phyloP scores from a whole-genome alignment of 2,888 invertebrate species.

The Antheraea yamamai region DNA sequence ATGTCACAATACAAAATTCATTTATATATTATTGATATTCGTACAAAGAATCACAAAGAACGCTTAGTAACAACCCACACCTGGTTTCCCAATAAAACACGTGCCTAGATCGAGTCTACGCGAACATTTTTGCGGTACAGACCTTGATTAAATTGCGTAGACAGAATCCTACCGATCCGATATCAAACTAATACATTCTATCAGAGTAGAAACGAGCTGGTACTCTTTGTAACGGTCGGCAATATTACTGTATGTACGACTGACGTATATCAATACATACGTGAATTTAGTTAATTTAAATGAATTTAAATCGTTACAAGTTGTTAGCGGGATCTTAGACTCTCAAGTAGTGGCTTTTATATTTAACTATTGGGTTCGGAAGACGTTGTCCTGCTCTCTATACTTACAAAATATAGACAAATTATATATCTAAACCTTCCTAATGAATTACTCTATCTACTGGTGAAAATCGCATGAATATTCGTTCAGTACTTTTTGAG shows the following conservation, averaged over 20 bases:
- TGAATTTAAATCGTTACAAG: too few relatives aligned
- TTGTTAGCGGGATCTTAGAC: too few relatives aligned
- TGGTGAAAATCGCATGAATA: too few relatives aligned
- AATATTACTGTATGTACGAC: background rate
- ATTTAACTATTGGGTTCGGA: too few relatives aligned
- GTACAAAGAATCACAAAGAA: background rate
- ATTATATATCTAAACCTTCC: too few relatives aligned
- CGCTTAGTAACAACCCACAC: background rate
- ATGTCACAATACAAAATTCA: too few relatives aligned
- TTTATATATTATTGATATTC: background rate
- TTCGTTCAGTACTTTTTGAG: too few relatives aligned
- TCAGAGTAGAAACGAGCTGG: background rate
- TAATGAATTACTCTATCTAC: too few relatives aligned
- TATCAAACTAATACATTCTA: slow-evolving; percentile 13
- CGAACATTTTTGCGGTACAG: slow-evolving; percentile 11
- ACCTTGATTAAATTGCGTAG: slow-evolving; percentile 19
- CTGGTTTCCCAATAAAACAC: slow-evolving; percentile 11
- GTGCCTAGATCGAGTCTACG: slow-evolving; percentile 9
- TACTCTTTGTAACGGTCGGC: slow-evolving; percentile 5
- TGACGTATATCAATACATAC: background rate
- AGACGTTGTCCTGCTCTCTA: too few relatives aligned
- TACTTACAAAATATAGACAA: too few relatives aligned
- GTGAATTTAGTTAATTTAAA: too few relatives aligned
- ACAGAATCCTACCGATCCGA: background rate
- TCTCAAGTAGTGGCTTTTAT: too few relatives aligned